Conservation (phyloP, 2,888 invertebrate species). For the Notodonta dromedarius region DNA sequence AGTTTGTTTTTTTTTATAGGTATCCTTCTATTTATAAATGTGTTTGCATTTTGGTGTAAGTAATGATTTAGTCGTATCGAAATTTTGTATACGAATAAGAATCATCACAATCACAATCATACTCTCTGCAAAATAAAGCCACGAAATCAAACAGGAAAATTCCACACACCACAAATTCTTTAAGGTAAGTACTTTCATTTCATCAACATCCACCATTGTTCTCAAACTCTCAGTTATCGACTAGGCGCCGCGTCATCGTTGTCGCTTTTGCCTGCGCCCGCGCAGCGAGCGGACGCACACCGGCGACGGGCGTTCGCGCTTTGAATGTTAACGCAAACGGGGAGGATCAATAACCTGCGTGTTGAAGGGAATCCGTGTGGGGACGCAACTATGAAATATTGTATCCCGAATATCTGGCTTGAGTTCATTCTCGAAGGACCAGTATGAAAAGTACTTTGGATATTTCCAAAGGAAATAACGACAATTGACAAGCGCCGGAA, state of each 20-base stretch:
- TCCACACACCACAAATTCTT: neutral
- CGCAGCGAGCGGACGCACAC: constrained; percentile 36
- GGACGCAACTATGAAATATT: constrained; percentile 5
- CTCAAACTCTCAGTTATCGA: constrained; percentile 30
- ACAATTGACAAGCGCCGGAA: neutral
- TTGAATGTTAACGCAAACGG: constrained; percentile 59
- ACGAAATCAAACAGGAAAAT: neutral
- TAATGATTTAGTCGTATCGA: too few relatives aligned
- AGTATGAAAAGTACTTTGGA: neutral
- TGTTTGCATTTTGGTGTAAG: too few relatives aligned
- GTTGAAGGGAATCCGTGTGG: constrained; percentile 57
- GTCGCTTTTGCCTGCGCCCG: constrained; percentile 20
- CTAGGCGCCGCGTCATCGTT: constrained; percentile 1
- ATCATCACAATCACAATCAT: too few relatives aligned
- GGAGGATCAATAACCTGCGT: constrained; percentile 66
- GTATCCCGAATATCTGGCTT: neutral
- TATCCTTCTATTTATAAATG: neutral
- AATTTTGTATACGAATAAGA: too few relatives aligned
- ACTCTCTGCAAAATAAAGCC: too few relatives aligned
- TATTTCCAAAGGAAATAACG: neutral
- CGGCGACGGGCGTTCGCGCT: constrained; percentile 49
- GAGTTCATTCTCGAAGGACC: neutral
- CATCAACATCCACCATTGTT: neutral
- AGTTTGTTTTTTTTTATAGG: too few relatives aligned
- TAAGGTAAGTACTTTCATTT: neutral